phyloP scores from a whole-genome alignment of 2,113 vertebrate species.

The Herpetotheres cachinnans region DNA sequence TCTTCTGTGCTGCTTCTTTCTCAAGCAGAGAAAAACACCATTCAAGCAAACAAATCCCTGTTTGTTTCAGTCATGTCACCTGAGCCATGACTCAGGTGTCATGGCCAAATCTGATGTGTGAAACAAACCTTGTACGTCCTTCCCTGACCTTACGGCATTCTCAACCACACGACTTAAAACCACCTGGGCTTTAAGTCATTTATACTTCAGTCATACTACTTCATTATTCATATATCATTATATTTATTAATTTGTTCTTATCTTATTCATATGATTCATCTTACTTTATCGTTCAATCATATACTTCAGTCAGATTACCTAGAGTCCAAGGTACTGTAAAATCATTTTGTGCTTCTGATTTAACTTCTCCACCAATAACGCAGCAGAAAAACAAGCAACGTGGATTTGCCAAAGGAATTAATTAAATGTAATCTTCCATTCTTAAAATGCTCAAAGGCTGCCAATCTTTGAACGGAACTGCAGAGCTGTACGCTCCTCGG shows the following conservation, averaged over 20 bases:
- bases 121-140: background rate
- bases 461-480: background rate
- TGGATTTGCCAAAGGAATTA: background rate
- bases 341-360: background rate
- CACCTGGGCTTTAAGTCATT: background rate
- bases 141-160: background rate
- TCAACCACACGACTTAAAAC: background rate
- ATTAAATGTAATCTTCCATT: background rate
- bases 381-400: background rate
- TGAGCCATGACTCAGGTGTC: background rate
- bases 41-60: background rate
- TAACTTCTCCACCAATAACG: background rate
- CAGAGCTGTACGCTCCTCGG: background rate
- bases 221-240: too few relatives aligned
- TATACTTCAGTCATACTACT: background rate
- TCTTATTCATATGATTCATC: too few relatives aligned
- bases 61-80: background rate
- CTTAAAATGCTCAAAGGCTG: background rate
- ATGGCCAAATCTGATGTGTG: background rate
- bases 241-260: too few relatives aligned
- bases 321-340: background rate
- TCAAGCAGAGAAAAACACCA: background rate
- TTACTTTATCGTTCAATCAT: too few relatives aligned
- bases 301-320: too few relatives aligned
- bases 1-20: background rate